Evolutionary conservation across 2,888 invertebrate genomes (phyloP).

Genomic region (Pammene fasciana): DNA sequence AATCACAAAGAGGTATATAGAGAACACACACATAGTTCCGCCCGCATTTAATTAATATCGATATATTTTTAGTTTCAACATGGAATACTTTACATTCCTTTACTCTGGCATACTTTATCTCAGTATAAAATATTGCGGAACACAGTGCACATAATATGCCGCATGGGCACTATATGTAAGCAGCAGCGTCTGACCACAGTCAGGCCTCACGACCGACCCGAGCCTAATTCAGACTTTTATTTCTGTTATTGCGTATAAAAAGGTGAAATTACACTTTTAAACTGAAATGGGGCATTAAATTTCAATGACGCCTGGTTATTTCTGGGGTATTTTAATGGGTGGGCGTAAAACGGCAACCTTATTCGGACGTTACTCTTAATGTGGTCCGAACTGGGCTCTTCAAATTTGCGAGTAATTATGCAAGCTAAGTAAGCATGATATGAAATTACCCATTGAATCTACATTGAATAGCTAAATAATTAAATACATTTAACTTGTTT

Average conservation of each 20-base stretch:
- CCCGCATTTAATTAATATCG: too few relatives aligned
- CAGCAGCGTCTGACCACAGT: neutral
- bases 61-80: neutral
- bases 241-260: slow-evolving; percentile 34
- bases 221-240: slow-evolving; percentile 38
- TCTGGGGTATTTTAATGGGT: slow-evolving; percentile 26
- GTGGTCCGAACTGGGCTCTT: slow-evolving; percentile 17
- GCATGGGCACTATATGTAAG: slow-evolving; percentile 23
- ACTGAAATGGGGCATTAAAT: slow-evolving; percentile 33
- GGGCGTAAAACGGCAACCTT: slow-evolving; percentile 35
- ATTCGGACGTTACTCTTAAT: slow-evolving; percentile 36
- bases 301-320: slow-evolving; percentile 36
- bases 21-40: neutral
- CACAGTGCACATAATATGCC: slow-evolving; percentile 25
- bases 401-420: neutral
- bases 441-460: too few relatives aligned
- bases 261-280: slow-evolving; percentile 30
- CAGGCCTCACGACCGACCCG: slow-evolving; percentile 24
- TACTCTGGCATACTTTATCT: neutral
- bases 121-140: slow-evolving; percentile 14
- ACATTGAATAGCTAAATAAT: too few relatives aligned
- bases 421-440: too few relatives aligned
- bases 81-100: neutral
- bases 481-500: too few relatives aligned
- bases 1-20: too few relatives aligned